Evolutionary conservation across 2,797 vertebrate species (phyloP).

Genomic region (Protonibea diacanthus): DNA sequence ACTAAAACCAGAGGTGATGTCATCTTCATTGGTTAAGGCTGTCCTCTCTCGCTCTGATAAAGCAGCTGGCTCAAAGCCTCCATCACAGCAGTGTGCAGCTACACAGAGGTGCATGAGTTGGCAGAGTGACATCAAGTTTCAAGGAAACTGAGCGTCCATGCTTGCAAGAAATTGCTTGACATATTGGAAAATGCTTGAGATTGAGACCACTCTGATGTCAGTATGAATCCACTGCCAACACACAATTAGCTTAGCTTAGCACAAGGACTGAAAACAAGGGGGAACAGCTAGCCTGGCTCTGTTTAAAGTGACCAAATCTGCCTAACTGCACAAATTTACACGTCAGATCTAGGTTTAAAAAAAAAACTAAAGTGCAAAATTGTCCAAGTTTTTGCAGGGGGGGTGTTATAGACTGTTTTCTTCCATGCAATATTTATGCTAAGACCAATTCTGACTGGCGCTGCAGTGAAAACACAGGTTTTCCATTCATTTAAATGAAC

Average conservation of each 20-base stretch:
- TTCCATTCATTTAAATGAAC: too few species aligned
- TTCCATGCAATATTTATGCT: too few species aligned
- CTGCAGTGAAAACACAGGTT: too few species aligned
- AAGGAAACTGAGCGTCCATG: not conserved
- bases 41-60: conserved; percentile 65
- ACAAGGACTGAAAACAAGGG: not conserved
- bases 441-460: too few species aligned
- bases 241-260: conserved; percentile 13
- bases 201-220: conserved; percentile 16
- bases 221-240: not conserved
- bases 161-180: not conserved
- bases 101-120: conserved; percentile 29
- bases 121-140: conserved; percentile 30
- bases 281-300: not conserved
- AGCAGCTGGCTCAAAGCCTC: conserved; percentile 57
- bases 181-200: not conserved
- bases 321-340: not conserved
- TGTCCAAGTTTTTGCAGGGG: not conserved
- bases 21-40: conserved; percentile 67
- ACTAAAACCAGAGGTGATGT: conserved; percentile 78
- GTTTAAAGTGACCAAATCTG: not conserved
- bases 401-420: too few species aligned
- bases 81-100: conserved; percentile 35
- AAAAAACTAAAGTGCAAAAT: not conserved
- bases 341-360: not conserved